A percentile compares a stretch with the other conserved stretches of the same genome.
phyloP scores from a whole-genome alignment of 2,888 invertebrate genomes.

The Leptogaster cylindrica region DNA sequence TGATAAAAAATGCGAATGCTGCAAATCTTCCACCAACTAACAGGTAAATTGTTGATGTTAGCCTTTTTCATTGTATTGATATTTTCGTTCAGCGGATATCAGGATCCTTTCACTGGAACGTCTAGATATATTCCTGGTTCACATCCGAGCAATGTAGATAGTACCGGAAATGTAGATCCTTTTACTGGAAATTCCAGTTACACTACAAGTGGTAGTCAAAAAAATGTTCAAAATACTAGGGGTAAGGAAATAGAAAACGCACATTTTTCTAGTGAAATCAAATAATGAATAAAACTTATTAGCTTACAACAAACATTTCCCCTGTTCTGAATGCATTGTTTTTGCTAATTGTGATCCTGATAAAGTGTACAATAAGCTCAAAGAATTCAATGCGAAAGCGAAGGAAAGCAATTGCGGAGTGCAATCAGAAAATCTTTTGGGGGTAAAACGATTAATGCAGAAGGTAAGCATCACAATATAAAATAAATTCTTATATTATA shows the following conservation, averaged over 20 bases:
- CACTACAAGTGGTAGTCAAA: constrained; percentile 64
- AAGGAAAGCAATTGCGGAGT: constrained; percentile 64
- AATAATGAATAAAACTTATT: no score
- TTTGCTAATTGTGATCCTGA: constrained; percentile 80
- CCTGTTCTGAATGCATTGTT: constrained; percentile 65
- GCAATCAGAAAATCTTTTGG: constrained; percentile 67
- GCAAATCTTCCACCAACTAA: constrained; percentile 47
- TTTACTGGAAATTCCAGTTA: constrained; percentile 76
- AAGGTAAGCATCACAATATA: no score
- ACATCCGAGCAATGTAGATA: constrained; percentile 51
- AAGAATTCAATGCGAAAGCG: constrained; percentile 74
- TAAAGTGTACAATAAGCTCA: constrained; percentile 75
- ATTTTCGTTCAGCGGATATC: constrained; percentile 57
- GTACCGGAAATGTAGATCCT: constrained; percentile 67
- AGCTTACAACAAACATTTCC: constrained; percentile 60
- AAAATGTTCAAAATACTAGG: no score
- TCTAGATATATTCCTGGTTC: constrained; percentile 71
- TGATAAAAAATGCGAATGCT: constrained; percentile 75
- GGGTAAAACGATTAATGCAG: constrained; percentile 71
- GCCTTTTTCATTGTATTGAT: no score
- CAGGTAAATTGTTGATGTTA: no score
- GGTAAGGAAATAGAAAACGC: background rate
- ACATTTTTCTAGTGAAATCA: no score
- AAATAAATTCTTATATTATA: no score
- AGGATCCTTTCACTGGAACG: constrained; percentile 75